phyloP scores from a whole-genome alignment of 53 echinoderm and acorn worm species.

The Echinometra lucunter region DNA sequence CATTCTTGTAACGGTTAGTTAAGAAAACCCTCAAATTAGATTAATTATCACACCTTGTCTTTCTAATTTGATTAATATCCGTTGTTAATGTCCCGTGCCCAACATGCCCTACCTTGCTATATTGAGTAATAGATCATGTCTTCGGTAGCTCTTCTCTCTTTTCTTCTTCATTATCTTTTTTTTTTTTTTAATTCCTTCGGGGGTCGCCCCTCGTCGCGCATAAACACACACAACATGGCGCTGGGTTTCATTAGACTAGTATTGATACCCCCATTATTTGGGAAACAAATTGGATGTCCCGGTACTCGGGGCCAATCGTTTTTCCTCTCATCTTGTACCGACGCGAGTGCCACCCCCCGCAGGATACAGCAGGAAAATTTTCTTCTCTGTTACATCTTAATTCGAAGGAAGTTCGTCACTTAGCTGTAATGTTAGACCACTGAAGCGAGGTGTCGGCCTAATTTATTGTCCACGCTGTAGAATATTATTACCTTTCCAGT shows the following conservation, averaged over 20 bases:
- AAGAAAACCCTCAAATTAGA: slow-evolving; percentile 37
- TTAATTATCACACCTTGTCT: slow-evolving; percentile 66
- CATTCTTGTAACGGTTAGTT: slow-evolving; percentile 42
- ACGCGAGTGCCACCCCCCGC: slow-evolving; percentile 40
- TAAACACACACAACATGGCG: slow-evolving; percentile 67
- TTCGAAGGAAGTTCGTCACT: slow-evolving; percentile 69
- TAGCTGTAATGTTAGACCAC: slow-evolving; percentile 68
- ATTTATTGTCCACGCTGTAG: slow-evolving; percentile 37
- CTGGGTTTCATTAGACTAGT: slow-evolving; percentile 33
- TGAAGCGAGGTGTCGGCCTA: slow-evolving; percentile 56
- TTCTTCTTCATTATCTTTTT: neutral
- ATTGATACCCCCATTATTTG: slow-evolving; percentile 70
- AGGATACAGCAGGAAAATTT: slow-evolving; percentile 53
- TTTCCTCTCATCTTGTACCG: slow-evolving; percentile 61
- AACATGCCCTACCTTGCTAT: slow-evolving; percentile 3
- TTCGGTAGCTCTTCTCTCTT: slow-evolving; percentile 13
- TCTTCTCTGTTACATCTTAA: slow-evolving; percentile 69
- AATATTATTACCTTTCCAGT: slow-evolving; percentile 9
- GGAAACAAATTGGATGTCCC: slow-evolving; percentile 70
- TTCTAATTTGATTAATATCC: slow-evolving; percentile 58
- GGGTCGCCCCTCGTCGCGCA: slow-evolving; percentile 34
- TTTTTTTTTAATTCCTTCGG: slow-evolving; percentile 7
- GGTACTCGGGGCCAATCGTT: slow-evolving; percentile 62
- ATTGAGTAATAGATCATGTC: slow-evolving; percentile 53
- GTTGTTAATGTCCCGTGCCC: slow-evolving; percentile 22